Conservation (phyloP, 2,113 vertebrate species). For the Zosterops japonicus region DNA sequence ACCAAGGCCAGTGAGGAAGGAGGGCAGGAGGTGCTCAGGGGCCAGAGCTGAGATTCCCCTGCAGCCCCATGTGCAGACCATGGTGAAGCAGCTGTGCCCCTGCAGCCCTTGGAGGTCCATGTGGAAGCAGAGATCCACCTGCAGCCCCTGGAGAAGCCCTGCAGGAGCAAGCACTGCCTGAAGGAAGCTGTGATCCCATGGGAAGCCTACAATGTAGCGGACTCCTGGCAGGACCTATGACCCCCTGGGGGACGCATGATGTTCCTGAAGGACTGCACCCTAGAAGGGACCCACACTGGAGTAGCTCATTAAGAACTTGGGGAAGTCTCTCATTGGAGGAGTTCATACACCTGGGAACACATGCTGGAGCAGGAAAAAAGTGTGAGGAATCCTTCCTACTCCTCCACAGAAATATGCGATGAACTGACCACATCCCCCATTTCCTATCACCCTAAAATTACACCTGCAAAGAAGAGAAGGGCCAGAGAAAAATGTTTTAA, state of each 20-base stretch:
- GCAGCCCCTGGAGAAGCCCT: fast-evolving
- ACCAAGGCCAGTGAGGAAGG: too few relatives aligned
- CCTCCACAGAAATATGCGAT: background rate
- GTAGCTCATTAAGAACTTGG: background rate
- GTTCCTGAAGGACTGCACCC: background rate
- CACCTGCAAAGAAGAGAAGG: fast-evolving
- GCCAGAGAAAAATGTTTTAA: fast-evolving
- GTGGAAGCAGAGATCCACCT: background rate
- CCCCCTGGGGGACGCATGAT: fast-evolving
- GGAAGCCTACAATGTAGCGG: background rate
- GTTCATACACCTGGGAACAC: background rate
- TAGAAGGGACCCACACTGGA: fast-evolving
- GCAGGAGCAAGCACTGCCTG: background rate
- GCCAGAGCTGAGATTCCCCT: fast-evolving
- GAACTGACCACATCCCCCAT: background rate
- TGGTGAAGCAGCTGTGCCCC: background rate
- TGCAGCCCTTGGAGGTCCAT: too few relatives aligned
- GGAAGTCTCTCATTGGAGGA: background rate
- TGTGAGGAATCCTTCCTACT: background rate
- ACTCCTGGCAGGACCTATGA: background rate
- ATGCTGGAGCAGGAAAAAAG: background rate
- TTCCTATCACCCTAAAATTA: background rate
- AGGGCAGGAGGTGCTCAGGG: background rate
- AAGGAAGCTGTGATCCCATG: background rate
- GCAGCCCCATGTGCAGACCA: fast-evolving